Evolutionary conservation across 2,113 vertebrate genomes (phyloP), one percentile per base, ranked within the genome.

Genomic region (Neofelis nebulosa): DNA sequence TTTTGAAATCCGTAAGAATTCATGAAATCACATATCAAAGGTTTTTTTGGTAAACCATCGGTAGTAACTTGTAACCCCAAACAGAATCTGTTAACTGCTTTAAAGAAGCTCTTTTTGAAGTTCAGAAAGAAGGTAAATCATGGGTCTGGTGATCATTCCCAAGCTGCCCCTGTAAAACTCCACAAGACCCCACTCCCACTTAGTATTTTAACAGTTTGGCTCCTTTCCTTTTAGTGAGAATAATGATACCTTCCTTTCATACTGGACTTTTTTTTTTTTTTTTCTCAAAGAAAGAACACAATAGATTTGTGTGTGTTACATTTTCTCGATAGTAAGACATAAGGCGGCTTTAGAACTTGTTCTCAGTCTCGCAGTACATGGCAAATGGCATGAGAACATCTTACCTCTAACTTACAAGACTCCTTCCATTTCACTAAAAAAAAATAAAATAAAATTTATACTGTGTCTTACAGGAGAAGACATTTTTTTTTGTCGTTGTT

Each of bases 1-100:
- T 88, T 91, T 88, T 63, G 74, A 92, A 92, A 95, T 55, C 52
- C 3, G 21, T 84, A 87, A n/a, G 23, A 65, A 87, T 88, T 87
- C n/a, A 31, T 69, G 68, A 82, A 78, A 48, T 81, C 66, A 21
- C 5, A 45, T 52, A 41, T 91, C 89, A 52, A 86, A 21, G 57
- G 9, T 71, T 50, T 91, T 81, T 27, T 41, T 41, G 66, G 38
- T 86, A 74, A 91, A 45, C 86, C 86, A 81, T 76, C 74, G 25
- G 16, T 38, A 73, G 19, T 76, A 89, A 69, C 33, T 92, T 92
- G 18, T 23, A 71, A 79, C n/a, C 36, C 14, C 85, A 95, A 80
- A 31, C 73, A 80, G 94, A 89, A 79, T 48, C 45, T 61, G 36
- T 76, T 87, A 57, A 94, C 45, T 38, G 11, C 45, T 33, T 52